Conservation (phyloP, 2,888 invertebrate species). For the Zhuqinia jingwanae region DNA sequence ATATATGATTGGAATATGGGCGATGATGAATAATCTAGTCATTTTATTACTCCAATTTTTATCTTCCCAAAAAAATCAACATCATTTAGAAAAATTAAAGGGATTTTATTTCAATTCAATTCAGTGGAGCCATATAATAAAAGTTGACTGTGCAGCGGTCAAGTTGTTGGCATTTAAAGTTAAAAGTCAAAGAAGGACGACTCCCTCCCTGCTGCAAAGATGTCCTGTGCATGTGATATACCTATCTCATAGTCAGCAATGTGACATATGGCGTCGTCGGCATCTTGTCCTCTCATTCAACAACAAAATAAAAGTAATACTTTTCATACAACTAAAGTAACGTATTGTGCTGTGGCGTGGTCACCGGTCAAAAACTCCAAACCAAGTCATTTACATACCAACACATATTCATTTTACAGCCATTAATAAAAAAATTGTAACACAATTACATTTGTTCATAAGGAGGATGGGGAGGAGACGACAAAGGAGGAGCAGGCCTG, state of each 20-base stretch:
- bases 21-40: too few relatives aligned
- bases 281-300: slow-evolving; percentile 23
- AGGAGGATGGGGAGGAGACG: too few relatives aligned
- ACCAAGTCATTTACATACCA: slow-evolving; percentile 30
- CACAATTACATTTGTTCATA: too few relatives aligned
- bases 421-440: slow-evolving; percentile 24
- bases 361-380: slow-evolving; percentile 10
- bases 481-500: slow-evolving; percentile 11
- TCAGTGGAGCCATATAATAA: too few relatives aligned
- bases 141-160: background rate
- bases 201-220: slow-evolving; percentile 16
- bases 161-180: background rate
- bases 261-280: slow-evolving; percentile 6
- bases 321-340: background rate
- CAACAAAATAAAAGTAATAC: background rate
- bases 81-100: slow-evolving; percentile 18
- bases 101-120: too few relatives aligned
- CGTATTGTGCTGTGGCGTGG: too few relatives aligned
- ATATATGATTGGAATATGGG: too few relatives aligned
- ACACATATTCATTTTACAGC: background rate
- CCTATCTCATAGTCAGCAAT: too few relatives aligned
- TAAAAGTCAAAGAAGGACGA: slow-evolving; percentile 4
- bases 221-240: too few relatives aligned
- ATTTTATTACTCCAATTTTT: slow-evolving; percentile 5
- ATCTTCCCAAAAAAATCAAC: slow-evolving; percentile 36